A percentile compares a stretch with the other conserved stretches of the same genome.
These are phyloP conservation scores for Choloepus hoffmanni DNA, from an alignment of 2,113 vertebrate genomes.

Conservation along the genomic window DNA sequence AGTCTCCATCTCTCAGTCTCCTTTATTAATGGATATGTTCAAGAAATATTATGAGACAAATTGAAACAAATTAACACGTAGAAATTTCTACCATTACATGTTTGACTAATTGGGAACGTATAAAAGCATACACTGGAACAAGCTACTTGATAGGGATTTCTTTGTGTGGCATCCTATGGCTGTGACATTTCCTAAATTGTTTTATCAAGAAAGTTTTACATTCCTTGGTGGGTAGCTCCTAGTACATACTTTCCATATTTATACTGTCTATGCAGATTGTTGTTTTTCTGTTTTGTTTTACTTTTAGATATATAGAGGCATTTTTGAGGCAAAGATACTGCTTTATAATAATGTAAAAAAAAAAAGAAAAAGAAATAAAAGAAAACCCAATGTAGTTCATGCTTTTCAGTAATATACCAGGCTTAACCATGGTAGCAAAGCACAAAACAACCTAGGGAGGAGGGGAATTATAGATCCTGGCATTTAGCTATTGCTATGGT, in stretches of 20 bases:
- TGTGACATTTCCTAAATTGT: not conserved
- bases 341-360: not conserved
- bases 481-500: not conserved
- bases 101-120: not conserved
- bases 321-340: not conserved
- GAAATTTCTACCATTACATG: not conserved
- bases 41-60: not conserved
- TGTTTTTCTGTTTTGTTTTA: conserved; percentile 12
- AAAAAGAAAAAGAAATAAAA: too few species aligned
- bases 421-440: not conserved
- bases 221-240: not conserved
- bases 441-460: not conserved
- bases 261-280: not conserved
- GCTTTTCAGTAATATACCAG: not conserved
- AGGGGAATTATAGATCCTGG: not conserved
- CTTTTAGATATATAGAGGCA: not conserved
- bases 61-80: not conserved
- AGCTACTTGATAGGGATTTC: not conserved
- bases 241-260: not conserved
- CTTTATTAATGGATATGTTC: not conserved
- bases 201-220: not conserved
- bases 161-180: not conserved
- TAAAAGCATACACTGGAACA: not conserved
- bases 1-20: not conserved
- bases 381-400: not conserved